Percentiles rank a stretch among this genome's conserved stretches.
Conservation (phyloP, 2,113 vertebrate species). For the Progne subis region DNA sequence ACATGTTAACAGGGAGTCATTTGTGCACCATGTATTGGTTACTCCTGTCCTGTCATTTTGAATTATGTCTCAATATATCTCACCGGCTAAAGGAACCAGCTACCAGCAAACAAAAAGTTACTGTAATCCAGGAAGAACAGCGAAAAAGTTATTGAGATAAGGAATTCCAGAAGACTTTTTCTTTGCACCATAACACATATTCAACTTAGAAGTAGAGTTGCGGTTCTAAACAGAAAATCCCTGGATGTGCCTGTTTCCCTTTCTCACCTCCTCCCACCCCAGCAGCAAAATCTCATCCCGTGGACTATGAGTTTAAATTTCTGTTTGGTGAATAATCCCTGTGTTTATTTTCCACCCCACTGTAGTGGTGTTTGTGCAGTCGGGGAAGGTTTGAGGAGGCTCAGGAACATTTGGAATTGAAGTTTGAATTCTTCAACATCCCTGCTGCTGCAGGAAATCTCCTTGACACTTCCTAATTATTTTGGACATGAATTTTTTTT, state of each 20-base stretch:
- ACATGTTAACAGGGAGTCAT: constrained; percentile 68
- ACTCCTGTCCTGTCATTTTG: constrained; percentile 52
- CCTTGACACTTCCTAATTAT: neutral
- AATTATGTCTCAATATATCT: constrained; percentile 50
- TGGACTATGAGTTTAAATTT: neutral
- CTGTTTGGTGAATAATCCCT: neutral
- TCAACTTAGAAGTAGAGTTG: neutral
- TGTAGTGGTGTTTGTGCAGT: neutral
- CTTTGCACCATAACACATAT: neutral
- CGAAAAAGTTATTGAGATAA: neutral
- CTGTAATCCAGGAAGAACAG: neutral
- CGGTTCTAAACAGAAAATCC: neutral
- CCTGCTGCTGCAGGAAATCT: neutral
- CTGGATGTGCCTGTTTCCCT: neutral
- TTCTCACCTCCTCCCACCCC: neutral
- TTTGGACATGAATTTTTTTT: neutral
- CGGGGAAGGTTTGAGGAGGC: neutral
- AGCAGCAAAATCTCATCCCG: neutral
- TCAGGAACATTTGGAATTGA: neutral
- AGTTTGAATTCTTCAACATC: neutral
- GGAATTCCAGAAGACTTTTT: neutral
- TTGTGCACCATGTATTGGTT: constrained; percentile 41
- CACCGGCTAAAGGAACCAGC: neutral
- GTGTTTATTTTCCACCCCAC: neutral
- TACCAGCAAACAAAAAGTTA: neutral